phyloP scores from a whole-genome alignment of 1,140 invertebrate genomes.

The Trichogramma pretiosum region DNA sequence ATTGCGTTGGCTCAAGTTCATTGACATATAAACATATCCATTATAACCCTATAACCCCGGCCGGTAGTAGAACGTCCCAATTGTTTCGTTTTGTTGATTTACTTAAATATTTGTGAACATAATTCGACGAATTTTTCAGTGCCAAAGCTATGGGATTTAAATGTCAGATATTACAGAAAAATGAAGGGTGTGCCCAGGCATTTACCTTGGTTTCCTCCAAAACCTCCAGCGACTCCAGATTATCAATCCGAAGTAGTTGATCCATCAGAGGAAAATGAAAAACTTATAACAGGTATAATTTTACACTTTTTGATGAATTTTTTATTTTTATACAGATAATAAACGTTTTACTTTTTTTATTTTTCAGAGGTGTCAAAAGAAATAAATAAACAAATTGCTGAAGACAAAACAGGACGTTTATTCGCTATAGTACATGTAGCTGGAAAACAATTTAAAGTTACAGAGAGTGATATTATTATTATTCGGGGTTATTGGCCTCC shows the following conservation, averaged over 20 bases:
- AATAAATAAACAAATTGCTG: conserved; percentile 52
- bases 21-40: conserved; percentile 13
- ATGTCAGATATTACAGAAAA: too few species aligned
- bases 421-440: conserved; percentile 79
- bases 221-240: too few species aligned
- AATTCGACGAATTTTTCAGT: not conserved
- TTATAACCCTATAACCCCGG: too few species aligned
- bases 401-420: conserved; percentile 56
- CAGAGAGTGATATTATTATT: conserved; percentile 75
- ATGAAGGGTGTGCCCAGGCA: conserved; percentile 8
- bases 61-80: too few species aligned
- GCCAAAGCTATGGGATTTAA: conserved; percentile 1
- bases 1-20: too few species aligned
- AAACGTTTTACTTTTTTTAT: conserved; percentile 10
- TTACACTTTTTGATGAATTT: conserved; percentile 13
- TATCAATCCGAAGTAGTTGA: conserved; percentile 26
- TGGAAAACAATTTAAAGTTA: conserved; percentile 82
- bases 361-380: conserved; percentile 44
- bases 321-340: conserved; percentile 2
- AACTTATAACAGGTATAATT: conserved; percentile 23
- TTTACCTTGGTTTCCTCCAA: conserved; percentile 28
- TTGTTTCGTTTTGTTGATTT: too few species aligned
- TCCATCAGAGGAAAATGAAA: conserved; percentile 25
- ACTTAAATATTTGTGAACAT: too few species aligned
- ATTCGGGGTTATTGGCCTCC: conserved; percentile 79